These are phyloP conservation scores for Fregata magnificens DNA, from an alignment of 2,113 vertebrate genomes.

Conservation along the genomic window DNA sequence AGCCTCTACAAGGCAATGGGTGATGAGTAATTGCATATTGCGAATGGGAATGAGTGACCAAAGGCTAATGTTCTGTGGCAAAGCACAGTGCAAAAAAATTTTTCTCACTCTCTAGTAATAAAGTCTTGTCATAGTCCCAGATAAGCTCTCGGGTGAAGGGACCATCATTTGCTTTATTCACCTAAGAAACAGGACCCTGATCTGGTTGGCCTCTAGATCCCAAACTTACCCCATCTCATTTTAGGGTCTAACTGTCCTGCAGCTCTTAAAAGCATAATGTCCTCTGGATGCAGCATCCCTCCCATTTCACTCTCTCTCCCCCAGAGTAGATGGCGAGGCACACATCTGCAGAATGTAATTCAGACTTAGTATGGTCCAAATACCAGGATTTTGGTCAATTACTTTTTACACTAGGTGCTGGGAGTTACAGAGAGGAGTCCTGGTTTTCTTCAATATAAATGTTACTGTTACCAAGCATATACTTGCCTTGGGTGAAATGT, in stretches of 20 bases:
- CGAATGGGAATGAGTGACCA: not conserved
- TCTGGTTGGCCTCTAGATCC: not conserved
- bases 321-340: not conserved
- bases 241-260: not conserved
- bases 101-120: not conserved
- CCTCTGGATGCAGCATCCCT: rapidly evolving
- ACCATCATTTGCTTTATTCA: not conserved
- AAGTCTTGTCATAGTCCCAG: not conserved
- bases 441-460: not conserved
- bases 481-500: no score
- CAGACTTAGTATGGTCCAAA: not conserved
- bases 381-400: not conserved
- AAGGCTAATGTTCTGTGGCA: not conserved
- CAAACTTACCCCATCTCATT: not conserved
- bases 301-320: not conserved
- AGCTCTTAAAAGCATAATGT: not conserved
- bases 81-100: not conserved
- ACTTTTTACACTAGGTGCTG: not conserved
- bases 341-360: not conserved
- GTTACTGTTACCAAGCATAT: no score
- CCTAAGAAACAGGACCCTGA: not conserved
- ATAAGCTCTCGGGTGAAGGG: not conserved
- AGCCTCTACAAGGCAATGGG: not conserved
- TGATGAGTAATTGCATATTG: not conserved
- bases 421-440: not conserved